Conservation (phyloP, 2,797 vertebrate species). For the Sebastes matsubarae region DNA sequence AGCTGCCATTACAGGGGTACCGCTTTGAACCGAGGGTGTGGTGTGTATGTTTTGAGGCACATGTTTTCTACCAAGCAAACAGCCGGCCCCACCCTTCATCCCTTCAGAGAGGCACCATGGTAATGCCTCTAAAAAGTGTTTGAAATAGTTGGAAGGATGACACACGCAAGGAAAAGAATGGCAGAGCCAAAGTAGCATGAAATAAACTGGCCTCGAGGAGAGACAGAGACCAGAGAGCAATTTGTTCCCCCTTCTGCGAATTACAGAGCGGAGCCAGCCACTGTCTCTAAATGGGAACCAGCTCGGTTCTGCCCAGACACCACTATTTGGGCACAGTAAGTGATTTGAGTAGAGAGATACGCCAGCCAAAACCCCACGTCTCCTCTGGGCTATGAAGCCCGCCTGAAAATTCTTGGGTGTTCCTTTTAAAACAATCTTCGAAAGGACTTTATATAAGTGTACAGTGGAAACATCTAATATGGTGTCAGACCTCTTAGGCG, state of each 20-base stretch:
- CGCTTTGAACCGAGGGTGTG: conserved; percentile 26
- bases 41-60: conserved; percentile 31
- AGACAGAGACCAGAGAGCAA: conserved; percentile 76
- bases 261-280: conserved; percentile 73
- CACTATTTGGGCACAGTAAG: conserved; percentile 67
- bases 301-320: conserved; percentile 72
- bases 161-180: conserved; percentile 68
- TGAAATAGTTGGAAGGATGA: conserved; percentile 75
- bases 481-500: conserved; percentile 44
- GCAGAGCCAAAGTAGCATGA: conserved; percentile 61
- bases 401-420: conserved; percentile 73
- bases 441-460: conserved; percentile 57
- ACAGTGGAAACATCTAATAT: conserved; percentile 66
- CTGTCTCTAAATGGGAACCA: conserved; percentile 75
- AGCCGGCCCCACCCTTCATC: conserved; percentile 50
- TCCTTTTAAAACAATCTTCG: conserved; percentile 69
- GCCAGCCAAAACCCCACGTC: conserved; percentile 69
- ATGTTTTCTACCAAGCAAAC: conserved; percentile 47
- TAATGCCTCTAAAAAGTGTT: conserved; percentile 67
- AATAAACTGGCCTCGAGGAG: conserved; percentile 69
- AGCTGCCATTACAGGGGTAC: conserved; percentile 19
- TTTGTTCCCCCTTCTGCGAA: conserved; percentile 73
- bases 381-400: conserved; percentile 58
- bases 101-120: conserved; percentile 46
- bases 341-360: conserved; percentile 60